Percentiles rank a stretch among this genome's conserved stretches.
phyloP scores from a whole-genome alignment of 2,113 vertebrate genomes.

The Ascaphus truei region DNA sequence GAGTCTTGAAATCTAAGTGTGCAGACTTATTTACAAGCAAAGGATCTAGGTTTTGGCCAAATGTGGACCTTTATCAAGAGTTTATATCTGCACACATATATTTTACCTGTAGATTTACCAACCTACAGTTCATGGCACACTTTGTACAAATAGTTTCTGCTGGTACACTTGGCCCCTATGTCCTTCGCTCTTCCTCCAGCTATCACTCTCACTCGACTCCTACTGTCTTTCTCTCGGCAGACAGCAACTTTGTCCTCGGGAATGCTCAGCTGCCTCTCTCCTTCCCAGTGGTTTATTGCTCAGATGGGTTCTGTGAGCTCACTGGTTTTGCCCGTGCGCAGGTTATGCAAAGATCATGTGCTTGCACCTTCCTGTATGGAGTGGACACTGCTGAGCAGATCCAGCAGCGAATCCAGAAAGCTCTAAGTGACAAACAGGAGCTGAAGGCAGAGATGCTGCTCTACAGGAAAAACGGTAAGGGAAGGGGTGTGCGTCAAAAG shows the following conservation, averaged over 20 bases:
- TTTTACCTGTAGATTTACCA: no score
- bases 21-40: no score
- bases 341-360: constrained; percentile 65
- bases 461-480: constrained; percentile 64
- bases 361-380: constrained; percentile 63
- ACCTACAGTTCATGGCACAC: no score
- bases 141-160: not conserved
- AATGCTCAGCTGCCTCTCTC: constrained; percentile 61
- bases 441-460: constrained; percentile 62
- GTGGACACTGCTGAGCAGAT: constrained; percentile 58
- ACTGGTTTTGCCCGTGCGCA: constrained; percentile 65
- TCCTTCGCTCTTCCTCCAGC: not conserved
- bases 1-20: no score
- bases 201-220: not conserved
- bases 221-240: constrained; percentile 48
- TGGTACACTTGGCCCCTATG: not conserved
- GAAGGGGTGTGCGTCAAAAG: no score
- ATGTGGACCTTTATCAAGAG: no score
- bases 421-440: constrained; percentile 59
- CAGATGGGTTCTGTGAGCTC: constrained; percentile 67
- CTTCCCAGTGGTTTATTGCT: constrained; percentile 67
- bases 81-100: no score
- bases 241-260: constrained; percentile 68
- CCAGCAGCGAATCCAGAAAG: constrained; percentile 56
- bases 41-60: no score